Evolutionary conservation across 2,113 vertebrate species (phyloP).

Genomic region (Odontesthes bonariensis): DNA sequence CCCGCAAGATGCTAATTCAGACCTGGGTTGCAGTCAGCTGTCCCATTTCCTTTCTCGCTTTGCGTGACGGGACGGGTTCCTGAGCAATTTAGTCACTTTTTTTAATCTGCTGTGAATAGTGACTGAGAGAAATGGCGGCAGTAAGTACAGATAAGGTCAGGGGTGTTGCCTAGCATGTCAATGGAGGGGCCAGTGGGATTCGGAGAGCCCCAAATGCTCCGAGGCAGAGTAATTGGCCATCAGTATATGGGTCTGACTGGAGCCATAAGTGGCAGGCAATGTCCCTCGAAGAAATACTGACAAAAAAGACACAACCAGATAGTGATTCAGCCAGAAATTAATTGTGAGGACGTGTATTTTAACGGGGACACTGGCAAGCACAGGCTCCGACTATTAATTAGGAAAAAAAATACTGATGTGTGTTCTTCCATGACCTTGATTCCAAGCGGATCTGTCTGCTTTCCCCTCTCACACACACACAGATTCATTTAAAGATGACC

Average conservation of each 20-base stretch:
- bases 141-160: conserved; percentile 50
- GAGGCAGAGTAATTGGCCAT: conserved; percentile 62
- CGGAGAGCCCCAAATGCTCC: conserved; percentile 38
- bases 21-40: conserved; percentile 35
- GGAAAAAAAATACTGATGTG: conserved; percentile 54
- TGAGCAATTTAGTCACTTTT: conserved; percentile 50
- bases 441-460: conserved; percentile 63
- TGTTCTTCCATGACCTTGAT: conserved; percentile 66
- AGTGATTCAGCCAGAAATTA: conserved; percentile 11
- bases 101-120: conserved; percentile 44
- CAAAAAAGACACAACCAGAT: conserved; percentile 9
- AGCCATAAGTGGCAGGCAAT: conserved; percentile 36
- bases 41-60: conserved; percentile 21
- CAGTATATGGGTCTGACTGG: conserved; percentile 27
- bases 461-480: conserved; percentile 50
- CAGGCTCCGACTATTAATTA: conserved; percentile 45
- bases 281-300: conserved; percentile 17
- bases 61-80: conserved; percentile 56
- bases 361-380: conserved; percentile 29
- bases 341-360: conserved; percentile 25
- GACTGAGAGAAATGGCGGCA: conserved; percentile 39
- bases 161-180: conserved; percentile 49
- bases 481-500: conserved; percentile 37
- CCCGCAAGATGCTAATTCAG: conserved; percentile 56
- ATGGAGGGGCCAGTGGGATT: conserved; percentile 54